Percentiles rank a stretch among this genome's conserved stretches.
phyloP scores from a whole-genome alignment of 2,888 invertebrate genomes.

The Pinctada fucata region DNA sequence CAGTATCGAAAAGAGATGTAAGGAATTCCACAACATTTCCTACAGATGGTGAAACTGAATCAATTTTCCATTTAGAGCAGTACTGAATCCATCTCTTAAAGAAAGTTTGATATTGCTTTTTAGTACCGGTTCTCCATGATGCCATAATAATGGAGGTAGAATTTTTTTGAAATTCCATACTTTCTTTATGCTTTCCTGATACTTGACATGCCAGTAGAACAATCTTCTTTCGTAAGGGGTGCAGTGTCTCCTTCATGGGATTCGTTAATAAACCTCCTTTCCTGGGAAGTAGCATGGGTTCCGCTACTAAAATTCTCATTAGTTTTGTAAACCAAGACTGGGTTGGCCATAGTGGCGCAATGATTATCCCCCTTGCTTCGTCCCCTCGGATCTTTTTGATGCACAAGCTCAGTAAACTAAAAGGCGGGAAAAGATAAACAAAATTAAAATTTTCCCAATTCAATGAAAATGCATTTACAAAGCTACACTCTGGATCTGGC shows the following conservation, averaged over 20 bases:
- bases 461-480: conserved; percentile 36
- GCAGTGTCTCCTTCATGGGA: conserved; percentile 4
- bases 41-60: conserved; percentile 39
- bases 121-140: conserved; percentile 30
- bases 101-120: conserved; percentile 24
- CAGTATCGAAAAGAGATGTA: conserved; percentile 33
- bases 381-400: conserved; percentile 33
- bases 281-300: conserved; percentile 23
- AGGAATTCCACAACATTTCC: conserved; percentile 29
- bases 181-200: too few relatives aligned
- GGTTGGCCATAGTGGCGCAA: conserved; percentile 37
- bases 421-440: conserved; percentile 35
- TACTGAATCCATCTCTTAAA: conserved; percentile 45
- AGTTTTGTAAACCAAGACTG: conserved; percentile 36
- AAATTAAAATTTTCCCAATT: conserved; percentile 27
- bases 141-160: conserved; percentile 36
- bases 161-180: conserved; percentile 23
- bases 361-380: conserved; percentile 30
- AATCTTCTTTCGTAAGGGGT: conserved; percentile 19
- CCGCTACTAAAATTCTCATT: conserved; percentile 18
- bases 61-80: conserved; percentile 41
- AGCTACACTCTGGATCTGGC: conserved; percentile 25
- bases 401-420: conserved; percentile 36
- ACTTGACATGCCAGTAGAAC: too few relatives aligned
- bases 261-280: conserved; percentile 18